These are phyloP conservation scores for Prionailurus viverrinus DNA, from an alignment of 2,113 vertebrate species.

Conservation along the genomic window DNA sequence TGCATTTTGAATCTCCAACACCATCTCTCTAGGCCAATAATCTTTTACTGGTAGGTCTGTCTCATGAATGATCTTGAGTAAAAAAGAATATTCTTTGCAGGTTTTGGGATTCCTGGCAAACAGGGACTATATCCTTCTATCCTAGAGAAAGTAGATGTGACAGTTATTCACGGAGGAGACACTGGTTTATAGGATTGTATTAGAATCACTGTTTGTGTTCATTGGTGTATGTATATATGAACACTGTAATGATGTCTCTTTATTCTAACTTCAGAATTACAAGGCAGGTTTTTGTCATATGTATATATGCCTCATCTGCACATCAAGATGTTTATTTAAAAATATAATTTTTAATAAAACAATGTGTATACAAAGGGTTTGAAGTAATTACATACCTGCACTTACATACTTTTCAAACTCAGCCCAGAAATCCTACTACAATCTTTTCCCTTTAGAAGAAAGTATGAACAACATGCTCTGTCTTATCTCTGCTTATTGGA, in stretches of 20 bases:
- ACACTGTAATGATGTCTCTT: background rate
- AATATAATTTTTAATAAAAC: background rate
- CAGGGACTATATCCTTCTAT: background rate
- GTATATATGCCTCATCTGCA: background rate
- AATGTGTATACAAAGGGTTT: background rate
- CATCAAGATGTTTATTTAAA: background rate
- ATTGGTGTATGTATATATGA: background rate
- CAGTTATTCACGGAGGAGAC: background rate
- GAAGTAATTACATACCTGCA: background rate
- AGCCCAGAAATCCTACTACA: background rate
- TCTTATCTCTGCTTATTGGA: constrained; percentile 24
- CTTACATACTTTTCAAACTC: background rate
- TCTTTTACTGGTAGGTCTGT: background rate
- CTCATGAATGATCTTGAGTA: background rate
- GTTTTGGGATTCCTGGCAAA: background rate
- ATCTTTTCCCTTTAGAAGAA: constrained; percentile 1
- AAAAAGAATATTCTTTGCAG: background rate
- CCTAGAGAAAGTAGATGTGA: background rate
- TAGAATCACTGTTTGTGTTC: background rate
- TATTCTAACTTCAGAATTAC: background rate
- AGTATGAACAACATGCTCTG: background rate
- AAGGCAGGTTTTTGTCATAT: background rate
- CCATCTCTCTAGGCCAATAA: background rate
- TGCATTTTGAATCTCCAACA: constrained; percentile 19
- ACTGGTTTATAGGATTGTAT: background rate